phyloP scores from a whole-genome alignment of 2,797 vertebrate genomes.

The Acrossocheilus wenchowensis region DNA sequence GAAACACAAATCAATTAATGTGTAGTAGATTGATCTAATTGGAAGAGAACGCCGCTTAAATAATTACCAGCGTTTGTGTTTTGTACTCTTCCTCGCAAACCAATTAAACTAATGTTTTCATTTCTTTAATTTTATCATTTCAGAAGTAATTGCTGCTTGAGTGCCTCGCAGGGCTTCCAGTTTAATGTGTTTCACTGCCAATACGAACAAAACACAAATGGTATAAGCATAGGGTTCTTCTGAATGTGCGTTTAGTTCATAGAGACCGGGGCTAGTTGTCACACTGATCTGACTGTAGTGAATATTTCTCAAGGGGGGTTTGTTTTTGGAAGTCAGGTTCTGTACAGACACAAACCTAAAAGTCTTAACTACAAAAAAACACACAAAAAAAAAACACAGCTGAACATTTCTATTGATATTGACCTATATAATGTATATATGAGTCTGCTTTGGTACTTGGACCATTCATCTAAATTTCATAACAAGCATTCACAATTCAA shows the following conservation, averaged over 20 bases:
- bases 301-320: not conserved
- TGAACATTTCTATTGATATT: not conserved
- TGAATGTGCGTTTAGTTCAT: not conserved
- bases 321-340: not conserved
- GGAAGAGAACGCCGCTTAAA: constrained; percentile 82
- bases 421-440: not conserved
- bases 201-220: constrained; percentile 63
- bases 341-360: not conserved
- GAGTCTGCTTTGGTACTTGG: not conserved
- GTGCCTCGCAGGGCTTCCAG: constrained; percentile 76
- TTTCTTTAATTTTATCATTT: constrained; percentile 84
- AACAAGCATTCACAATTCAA: not conserved
- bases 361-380: not conserved
- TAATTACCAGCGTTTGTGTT: constrained; percentile 80
- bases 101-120: constrained; percentile 80
- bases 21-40: constrained; percentile 80
- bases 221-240: constrained; percentile 31
- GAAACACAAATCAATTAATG: constrained; percentile 81
- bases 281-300: not conserved
- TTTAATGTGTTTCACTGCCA: constrained; percentile 73
- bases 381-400: not conserved
- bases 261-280: constrained; percentile 3
- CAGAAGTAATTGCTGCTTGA: constrained; percentile 81
- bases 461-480: not conserved
- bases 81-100: constrained; percentile 77